Conservation (phyloP, 2,113 vertebrate genomes). For the Paracanthobrama guichenoti region DNA sequence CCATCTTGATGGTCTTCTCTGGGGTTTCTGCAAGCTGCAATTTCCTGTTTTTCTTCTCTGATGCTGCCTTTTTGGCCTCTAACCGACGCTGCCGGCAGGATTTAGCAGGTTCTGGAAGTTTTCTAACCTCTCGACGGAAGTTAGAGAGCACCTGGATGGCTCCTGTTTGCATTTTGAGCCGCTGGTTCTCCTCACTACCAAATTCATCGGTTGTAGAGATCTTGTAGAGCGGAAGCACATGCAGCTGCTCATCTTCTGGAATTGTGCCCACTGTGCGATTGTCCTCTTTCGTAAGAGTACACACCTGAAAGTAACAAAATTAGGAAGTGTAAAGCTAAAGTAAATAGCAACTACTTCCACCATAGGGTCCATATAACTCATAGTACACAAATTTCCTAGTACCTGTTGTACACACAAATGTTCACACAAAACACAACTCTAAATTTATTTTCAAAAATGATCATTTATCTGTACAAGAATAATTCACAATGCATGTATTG, state of each 20-base stretch:
- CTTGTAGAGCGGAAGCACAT: slow-evolving; percentile 95
- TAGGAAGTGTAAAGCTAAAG: background rate
- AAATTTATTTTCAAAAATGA: too few relatives aligned
- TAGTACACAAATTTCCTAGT: background rate
- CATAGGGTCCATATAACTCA: background rate
- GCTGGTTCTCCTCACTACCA: slow-evolving; percentile 89
- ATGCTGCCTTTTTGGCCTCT: slow-evolving; percentile 90
- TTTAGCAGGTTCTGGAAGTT: slow-evolving; percentile 92
- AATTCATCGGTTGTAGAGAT: slow-evolving; percentile 88
- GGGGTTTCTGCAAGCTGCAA: slow-evolving; percentile 85
- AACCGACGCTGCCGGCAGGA: slow-evolving; percentile 92
- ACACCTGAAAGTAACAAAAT: slow-evolving; percentile 79
- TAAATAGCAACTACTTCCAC: background rate
- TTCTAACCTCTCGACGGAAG: slow-evolving; percentile 92
- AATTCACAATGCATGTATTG: background rate
- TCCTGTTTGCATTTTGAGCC: slow-evolving; percentile 86
- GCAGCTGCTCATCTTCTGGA: slow-evolving; percentile 93
- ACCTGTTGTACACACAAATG: background rate
- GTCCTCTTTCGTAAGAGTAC: slow-evolving; percentile 96
- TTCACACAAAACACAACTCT: background rate
- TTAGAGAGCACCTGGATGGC: slow-evolving; percentile 91
- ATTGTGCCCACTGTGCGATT: slow-evolving; percentile 88
- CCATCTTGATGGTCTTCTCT: slow-evolving; percentile 81
- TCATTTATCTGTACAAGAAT: background rate
- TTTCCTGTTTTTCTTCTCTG: slow-evolving; percentile 95